A percentile compares a stretch with the other conserved stretches of the same genome.
Conservation (phyloP, 2,797 vertebrate species). For the Acrocephalus scirpaceus region DNA sequence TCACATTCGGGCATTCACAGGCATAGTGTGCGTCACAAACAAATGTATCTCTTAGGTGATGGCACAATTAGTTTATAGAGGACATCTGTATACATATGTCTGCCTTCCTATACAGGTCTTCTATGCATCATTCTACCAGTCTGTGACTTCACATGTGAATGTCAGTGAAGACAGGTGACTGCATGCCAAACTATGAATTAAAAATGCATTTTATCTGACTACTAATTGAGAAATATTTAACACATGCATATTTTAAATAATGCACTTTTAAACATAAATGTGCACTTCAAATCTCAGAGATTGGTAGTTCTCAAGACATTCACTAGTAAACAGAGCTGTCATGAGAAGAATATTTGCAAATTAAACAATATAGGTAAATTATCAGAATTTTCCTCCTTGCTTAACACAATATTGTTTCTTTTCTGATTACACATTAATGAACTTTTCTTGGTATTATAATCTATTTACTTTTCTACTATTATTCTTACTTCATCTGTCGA, state of each 20-base stretch:
- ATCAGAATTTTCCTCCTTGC: background rate
- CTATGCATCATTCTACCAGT: background rate
- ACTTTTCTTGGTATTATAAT: background rate
- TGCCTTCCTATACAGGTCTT: background rate
- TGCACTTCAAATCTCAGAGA: background rate
- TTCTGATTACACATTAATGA: background rate
- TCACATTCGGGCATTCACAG: background rate
- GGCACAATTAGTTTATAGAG: background rate
- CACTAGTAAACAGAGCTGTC: background rate
- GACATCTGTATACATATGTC: no score
- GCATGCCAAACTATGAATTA: background rate
- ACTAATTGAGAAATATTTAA: background rate
- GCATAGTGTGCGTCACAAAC: background rate
- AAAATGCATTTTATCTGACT: background rate
- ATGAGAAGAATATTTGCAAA: background rate
- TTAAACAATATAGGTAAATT: background rate
- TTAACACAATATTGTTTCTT: background rate
- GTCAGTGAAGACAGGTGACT: background rate
- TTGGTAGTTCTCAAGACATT: background rate
- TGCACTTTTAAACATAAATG: background rate
- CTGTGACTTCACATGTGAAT: background rate
- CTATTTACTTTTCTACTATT: background rate
- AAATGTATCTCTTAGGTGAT: background rate
- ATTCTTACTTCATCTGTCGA: background rate
- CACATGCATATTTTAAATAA: background rate